These are phyloP conservation scores for Cataglyphis altisquamis DNA, from an alignment of 2,888 invertebrate genomes.

Conservation along the genomic window DNA sequence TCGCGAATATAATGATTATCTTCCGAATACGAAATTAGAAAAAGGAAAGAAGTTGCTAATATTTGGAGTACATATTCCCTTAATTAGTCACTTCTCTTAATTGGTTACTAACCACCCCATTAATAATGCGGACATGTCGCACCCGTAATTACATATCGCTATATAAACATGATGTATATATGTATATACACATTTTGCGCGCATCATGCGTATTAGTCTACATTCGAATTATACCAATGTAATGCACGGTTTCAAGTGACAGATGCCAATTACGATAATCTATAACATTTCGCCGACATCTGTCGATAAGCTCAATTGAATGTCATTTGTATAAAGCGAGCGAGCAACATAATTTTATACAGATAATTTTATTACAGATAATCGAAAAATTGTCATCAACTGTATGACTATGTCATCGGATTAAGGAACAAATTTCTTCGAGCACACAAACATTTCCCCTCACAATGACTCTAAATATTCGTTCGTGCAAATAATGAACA, in stretches of 20 bases:
- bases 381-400: not conserved
- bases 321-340: not conserved
- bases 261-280: slow-evolving; percentile 5
- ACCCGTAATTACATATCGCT: slow-evolving; percentile 51
- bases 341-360: not conserved
- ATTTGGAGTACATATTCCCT: slow-evolving; percentile 39
- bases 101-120: not conserved
- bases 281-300: slow-evolving; percentile 9
- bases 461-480: not conserved
- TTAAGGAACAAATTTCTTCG: not conserved
- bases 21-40: not conserved
- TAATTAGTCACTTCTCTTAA: slow-evolving; percentile 35
- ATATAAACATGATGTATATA: not conserved
- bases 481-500: not conserved
- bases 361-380: not conserved
- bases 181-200: not conserved
- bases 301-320: not conserved
- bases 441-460: not conserved
- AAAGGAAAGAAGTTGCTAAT: not conserved
- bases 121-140: slow-evolving; percentile 9
- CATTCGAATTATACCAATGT: not conserved
- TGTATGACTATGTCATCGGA: not conserved
- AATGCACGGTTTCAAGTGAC: not conserved
- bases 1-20: slow-evolving; percentile 18
- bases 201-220: not conserved